A percentile compares a stretch with the other conserved stretches of the same genome.
These are phyloP conservation scores for Onthophagus sagittarius DNA, from an alignment of 2,888 invertebrate genomes.

Conservation along the genomic window DNA sequence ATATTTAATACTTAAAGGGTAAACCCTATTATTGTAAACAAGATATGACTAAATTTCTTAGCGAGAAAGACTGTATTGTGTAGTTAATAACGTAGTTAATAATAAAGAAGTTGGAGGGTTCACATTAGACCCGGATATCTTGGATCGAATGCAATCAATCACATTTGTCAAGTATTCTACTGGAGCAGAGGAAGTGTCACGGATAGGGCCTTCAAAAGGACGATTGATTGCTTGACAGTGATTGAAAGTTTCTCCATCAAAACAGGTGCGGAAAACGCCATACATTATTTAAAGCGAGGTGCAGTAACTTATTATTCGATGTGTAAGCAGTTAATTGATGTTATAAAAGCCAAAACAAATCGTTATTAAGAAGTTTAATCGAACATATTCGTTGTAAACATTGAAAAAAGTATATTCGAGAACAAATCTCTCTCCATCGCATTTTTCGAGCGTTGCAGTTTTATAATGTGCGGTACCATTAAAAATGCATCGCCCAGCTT, in stretches of 20 bases:
- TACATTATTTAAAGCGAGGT: slow-evolving; percentile 30
- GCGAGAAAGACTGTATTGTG: no score
- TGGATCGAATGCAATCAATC: slow-evolving; percentile 46
- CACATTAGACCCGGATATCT: slow-evolving; percentile 30
- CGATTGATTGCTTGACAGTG: slow-evolving; percentile 48
- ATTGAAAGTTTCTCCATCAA: slow-evolving; percentile 44
- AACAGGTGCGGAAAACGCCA: slow-evolving; percentile 35
- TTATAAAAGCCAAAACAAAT: no score
- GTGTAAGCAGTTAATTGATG: no score
- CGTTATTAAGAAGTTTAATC: background rate
- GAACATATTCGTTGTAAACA: background rate
- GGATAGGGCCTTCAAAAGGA: slow-evolving; percentile 42
- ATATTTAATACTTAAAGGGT: background rate
- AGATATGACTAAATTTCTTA: no score
- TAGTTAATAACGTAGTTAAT: background rate
- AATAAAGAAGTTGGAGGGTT: background rate
- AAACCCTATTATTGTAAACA: background rate
- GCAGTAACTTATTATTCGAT: background rate
- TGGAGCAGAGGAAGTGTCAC: slow-evolving; percentile 34
- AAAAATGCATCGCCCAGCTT: background rate
- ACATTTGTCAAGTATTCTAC: slow-evolving; percentile 45
- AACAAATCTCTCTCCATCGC: background rate
- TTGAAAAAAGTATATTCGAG: background rate
- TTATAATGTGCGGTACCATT: background rate
- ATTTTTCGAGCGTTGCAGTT: background rate